Conservation (phyloP, 2,888 invertebrate genomes). For the Steinernema carpocapsae region DNA sequence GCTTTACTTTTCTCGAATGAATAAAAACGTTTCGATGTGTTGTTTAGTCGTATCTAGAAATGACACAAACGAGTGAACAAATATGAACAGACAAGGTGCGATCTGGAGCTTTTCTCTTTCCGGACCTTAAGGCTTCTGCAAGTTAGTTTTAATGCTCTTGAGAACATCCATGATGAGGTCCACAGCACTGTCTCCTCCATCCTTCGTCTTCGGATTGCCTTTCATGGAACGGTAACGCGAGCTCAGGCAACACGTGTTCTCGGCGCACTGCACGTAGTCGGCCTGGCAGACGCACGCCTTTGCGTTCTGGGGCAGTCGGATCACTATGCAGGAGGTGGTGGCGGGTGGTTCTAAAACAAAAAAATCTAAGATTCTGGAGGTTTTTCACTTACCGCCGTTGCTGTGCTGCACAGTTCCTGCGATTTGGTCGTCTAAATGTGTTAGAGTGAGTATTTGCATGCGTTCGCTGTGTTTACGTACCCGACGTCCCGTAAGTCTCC, state of each 20-base stretch:
- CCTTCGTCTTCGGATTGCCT: constrained; percentile 8
- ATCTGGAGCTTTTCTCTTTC: not conserved
- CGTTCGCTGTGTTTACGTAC: too few species aligned
- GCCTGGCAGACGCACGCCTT: constrained; percentile 26
- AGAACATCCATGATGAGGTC: constrained; percentile 33
- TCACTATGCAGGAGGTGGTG: constrained; percentile 26
- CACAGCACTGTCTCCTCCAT: constrained; percentile 15
- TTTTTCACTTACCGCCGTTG: not conserved
- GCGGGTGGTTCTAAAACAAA: constrained; percentile 34
- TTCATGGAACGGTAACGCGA: constrained; percentile 27
- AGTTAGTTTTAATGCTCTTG: constrained; percentile 29
- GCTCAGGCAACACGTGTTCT: constrained; percentile 25
- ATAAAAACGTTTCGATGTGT: too few species aligned
- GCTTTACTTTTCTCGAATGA: too few species aligned
- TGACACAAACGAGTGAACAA: constrained; percentile 14
- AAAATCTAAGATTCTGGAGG: not conserved
- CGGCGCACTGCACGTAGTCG: constrained; percentile 24
- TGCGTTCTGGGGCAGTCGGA: constrained; percentile 4
- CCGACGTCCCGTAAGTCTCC: too few species aligned
- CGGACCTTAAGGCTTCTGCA: constrained; percentile 14
- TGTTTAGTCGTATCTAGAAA: too few species aligned
- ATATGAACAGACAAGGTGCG: constrained; percentile 6
- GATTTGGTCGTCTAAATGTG: not conserved
- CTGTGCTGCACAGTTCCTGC: not conserved
- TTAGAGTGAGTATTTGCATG: too few species aligned